Evolutionary conservation across 2,113 vertebrate species (phyloP).

Genomic region (Microcebus jonahi): DNA sequence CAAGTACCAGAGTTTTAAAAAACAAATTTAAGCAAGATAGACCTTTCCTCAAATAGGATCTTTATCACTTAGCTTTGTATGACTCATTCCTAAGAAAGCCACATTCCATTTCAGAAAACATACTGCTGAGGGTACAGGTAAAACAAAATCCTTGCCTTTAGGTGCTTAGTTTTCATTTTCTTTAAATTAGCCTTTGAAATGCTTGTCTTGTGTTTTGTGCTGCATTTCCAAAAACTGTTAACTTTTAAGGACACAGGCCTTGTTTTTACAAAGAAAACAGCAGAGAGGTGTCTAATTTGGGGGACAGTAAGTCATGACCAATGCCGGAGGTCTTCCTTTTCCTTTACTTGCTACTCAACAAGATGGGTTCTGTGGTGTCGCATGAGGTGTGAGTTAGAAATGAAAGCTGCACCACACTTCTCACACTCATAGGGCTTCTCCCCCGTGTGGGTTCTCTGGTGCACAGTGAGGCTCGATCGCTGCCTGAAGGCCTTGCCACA

Average conservation of each 20-base stretch:
- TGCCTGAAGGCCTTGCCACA: slow-evolving; percentile 80
- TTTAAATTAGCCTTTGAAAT: slow-evolving; percentile 35
- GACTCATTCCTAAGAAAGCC: slow-evolving; percentile 15
- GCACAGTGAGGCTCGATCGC: slow-evolving; percentile 78
- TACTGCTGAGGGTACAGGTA: not conserved
- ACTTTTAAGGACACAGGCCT: not conserved
- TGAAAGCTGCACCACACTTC: slow-evolving; percentile 78
- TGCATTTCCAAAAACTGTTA: not conserved
- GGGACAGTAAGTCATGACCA: not conserved
- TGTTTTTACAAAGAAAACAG: not conserved
- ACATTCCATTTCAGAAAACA: not conserved
- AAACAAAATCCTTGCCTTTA: slow-evolving; percentile 16
- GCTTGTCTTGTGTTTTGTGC: not conserved
- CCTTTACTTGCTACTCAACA: not conserved
- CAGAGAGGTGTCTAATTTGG: not conserved
- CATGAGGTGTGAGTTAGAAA: slow-evolving; percentile 80
- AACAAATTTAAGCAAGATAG: slow-evolving; percentile 19
- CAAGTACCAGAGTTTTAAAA: not conserved
- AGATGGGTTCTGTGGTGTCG: slow-evolving; percentile 81
- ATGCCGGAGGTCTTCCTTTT: not conserved
- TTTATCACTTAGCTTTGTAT: not conserved
- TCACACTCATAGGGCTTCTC: slow-evolving; percentile 81
- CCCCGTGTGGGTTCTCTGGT: slow-evolving; percentile 79
- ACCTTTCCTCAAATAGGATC: not conserved
- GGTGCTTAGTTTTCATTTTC: slow-evolving; percentile 20